phyloP scores from a whole-genome alignment of 2,797 vertebrate species.

The Malacoraja senta region DNA sequence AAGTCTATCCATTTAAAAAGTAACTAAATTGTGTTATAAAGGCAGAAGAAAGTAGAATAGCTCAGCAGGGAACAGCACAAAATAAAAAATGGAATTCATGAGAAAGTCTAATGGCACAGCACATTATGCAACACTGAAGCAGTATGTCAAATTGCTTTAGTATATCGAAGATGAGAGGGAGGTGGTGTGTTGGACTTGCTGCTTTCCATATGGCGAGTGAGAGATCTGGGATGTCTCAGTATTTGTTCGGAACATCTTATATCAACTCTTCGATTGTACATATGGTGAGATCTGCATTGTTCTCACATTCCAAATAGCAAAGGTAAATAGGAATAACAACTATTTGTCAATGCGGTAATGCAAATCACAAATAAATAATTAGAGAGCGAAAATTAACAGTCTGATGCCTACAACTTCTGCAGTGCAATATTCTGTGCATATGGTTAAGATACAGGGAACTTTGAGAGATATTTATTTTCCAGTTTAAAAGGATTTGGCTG shows the following conservation, averaged over 20 bases:
- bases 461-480: background rate
- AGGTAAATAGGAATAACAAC: background rate
- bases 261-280: background rate
- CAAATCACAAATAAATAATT: background rate
- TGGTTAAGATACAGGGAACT: background rate
- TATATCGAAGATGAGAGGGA: background rate
- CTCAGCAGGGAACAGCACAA: conserved; percentile 2
- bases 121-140: too few relatives aligned
- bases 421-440: background rate
- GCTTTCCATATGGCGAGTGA: background rate
- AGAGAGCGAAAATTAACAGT: background rate
- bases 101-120: background rate
- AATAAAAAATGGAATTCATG: background rate
- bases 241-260: background rate
- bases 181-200: background rate
- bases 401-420: background rate
- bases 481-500: too few relatives aligned
- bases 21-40: background rate
- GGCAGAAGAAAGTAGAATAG: background rate
- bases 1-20: conserved; percentile 20
- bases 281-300: background rate
- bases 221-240: background rate
- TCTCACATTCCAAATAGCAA: background rate
- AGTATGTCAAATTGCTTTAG: background rate
- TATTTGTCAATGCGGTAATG: background rate